Percentiles rank a stretch among this genome's conserved stretches.
Conservation (phyloP, 2,797 vertebrate species). For the Syngnathus rostellatus region DNA sequence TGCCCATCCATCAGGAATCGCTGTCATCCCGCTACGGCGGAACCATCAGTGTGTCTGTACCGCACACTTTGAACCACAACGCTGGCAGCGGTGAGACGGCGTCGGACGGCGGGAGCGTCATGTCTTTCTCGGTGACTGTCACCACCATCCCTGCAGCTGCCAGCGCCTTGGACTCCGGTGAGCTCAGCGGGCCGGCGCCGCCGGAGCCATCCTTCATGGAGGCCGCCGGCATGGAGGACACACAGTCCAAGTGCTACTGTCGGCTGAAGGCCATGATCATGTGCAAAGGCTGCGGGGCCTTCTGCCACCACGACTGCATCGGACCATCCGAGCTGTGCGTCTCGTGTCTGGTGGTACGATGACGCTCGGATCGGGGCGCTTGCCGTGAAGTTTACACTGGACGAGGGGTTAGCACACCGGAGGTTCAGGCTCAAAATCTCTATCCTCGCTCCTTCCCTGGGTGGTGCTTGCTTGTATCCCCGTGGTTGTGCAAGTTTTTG, state of each 20-base stretch:
- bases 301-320: constrained; percentile 97
- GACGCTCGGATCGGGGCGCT: constrained; percentile 33
- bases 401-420: constrained; percentile 6
- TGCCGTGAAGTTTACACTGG: constrained; percentile 50
- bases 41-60: constrained; percentile 86
- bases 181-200: constrained; percentile 66
- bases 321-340: constrained; percentile 96
- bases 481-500: neutral
- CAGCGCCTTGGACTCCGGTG: constrained; percentile 60
- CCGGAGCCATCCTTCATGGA: constrained; percentile 80
- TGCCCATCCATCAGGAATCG: constrained; percentile 57
- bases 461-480: neutral
- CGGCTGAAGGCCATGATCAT: constrained; percentile 98
- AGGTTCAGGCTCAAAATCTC: neutral
- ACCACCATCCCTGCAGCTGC: constrained; percentile 84
- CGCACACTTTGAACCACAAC: constrained; percentile 68
- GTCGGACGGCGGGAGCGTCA: constrained; percentile 71
- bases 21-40: constrained; percentile 78
- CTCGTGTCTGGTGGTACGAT: constrained; percentile 93
- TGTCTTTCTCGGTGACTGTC: constrained; percentile 97
- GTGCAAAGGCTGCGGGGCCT: constrained; percentile 96
- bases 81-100: constrained; percentile 45
- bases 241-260: constrained; percentile 93
- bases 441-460: neutral
- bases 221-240: constrained; percentile 72